Base-by-base conservation (phyloP, 2,888 invertebrate species). In the Stenurella melanura region DNA sequence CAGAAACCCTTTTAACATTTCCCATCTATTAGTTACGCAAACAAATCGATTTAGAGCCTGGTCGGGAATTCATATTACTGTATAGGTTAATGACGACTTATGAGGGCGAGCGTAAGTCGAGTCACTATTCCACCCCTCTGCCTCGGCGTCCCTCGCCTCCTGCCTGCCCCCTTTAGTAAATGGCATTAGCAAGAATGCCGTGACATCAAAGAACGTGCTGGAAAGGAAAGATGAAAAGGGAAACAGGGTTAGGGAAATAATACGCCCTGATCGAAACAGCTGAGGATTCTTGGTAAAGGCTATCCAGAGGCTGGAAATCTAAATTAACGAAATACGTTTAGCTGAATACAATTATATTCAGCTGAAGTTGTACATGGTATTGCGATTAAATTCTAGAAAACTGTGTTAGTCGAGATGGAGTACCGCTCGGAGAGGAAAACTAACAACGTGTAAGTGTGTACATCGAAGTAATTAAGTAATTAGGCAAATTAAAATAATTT, bases 131-230 rank as follows among this genome's bases (percentile, higher is more conserved):
- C 60, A 18, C 18, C 12, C 69, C 38, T 26, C 63, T n/a, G 15
- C 15, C 56, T 26, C 56, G 21, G 15, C 15, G 21, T 12, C 63
- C 9, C 15, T 56, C 61, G 21, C 11, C 7, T 12, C 58, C 34
- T 6, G 26, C 26, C 18, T n/a, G n/a, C 30, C n/a, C 30, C 69
- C 57, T 2, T 58, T 69, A 7, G 10, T 26, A 72, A 72, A 72
- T 63, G 72, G 63, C 72, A 72, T 72, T 72, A 72, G 30, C 67
- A 64, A 63, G 75, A 56, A 18, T 34, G 63, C 30, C 70, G 69
- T 42, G 75, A 75, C 75, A 71, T 75, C 75, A 75, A 75, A 75
- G 70, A 70, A 38, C 70, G 63, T 64, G 66, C 63, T 75, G 64
- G 70, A 56, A 66, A 66, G 75, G 42, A 70, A 64, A 70, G 75